Evolutionary conservation across 2,797 vertebrate genomes (phyloP), one percentile per base, ranked within the genome.

Genomic region (Ispidina lecontei): DNA sequence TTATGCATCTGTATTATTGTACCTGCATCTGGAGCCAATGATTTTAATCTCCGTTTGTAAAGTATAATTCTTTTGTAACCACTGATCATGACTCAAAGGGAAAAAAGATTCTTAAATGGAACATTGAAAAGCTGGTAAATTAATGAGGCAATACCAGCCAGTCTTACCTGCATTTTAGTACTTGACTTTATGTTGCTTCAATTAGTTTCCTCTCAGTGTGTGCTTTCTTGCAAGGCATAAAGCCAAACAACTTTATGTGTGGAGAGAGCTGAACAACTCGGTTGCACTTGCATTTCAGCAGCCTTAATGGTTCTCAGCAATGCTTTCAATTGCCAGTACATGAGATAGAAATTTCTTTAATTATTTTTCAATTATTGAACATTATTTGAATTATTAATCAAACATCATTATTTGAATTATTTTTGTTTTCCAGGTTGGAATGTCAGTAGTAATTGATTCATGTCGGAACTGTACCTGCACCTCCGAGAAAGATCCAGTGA

Each of bases 391-490:
- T 54, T 54, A 52, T 51, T 51, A 54, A 54, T n/a, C 18, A 18
- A 29, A 54, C 17, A 54, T 4, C 16, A 11, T 54, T 54, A 18
- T 29, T n/a, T 54, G 51, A 54, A 6, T 9, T 46, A 12, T 19
- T 71, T 19, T 23, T 31, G 25, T 84, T 64, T 89, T 69, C 49
- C 84, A 99, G 98, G 92, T 95, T 0, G 98, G 97, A 37, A 85
- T 35, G 3, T 20, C 16, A 3, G 94, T 97, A 93, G 59, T 47
- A 28, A 93, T 78, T 7, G 2, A 43, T 6, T 83, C 39, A 16
- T 99, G 98, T 97, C 89, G 98, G 78, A 80, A 10, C 0, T 99
- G 98, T 72, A 55, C 4, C 51, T 99, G 98, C 86, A 95, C 84
- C 54, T 4, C 73, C 10, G 44, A 12, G 39, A 75, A 85, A 85